Evolutionary conservation across 2,797 vertebrate genomes (phyloP), one percentile per base, ranked within the genome.

Genomic region (Philypnodon macrostomus): DNA sequence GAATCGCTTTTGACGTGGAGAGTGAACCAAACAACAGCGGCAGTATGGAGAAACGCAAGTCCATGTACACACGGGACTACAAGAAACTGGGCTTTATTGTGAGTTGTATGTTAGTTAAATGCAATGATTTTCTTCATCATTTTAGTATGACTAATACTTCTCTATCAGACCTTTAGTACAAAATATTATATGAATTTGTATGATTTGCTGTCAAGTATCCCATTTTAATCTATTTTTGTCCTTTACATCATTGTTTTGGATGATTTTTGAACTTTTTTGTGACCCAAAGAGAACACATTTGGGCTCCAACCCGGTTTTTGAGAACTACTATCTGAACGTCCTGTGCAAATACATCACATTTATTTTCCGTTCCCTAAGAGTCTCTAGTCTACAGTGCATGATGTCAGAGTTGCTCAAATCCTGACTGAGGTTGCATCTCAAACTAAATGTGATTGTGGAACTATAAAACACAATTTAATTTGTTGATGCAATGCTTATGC

Each of bases 71-170:
- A 0, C 89, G 96, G 6, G 96, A 99, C 87, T 99, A 99, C 62
- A 99, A 99, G 77, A 99, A 98, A 45, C 94, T 99, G 5, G 96
- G 96, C 54, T 99, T 99, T 74, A 97, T 97, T 16, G 96, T 99
- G 63, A 97, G 96, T 93, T 16, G 1, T 2, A 1, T 38, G n/a
- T 56, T n/a, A n/a, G n/a, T n/a, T n/a, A n/a, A n/a, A n/a, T n/a
- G n/a, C n/a, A n/a, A n/a, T n/a, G n/a, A n/a, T n/a, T n/a, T n/a
- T n/a, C n/a, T n/a, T n/a, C n/a, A n/a, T n/a, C n/a, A n/a, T n/a
- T n/a, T n/a, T n/a, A n/a, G n/a, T n/a, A n/a, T n/a, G n/a, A n/a
- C n/a, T n/a, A n/a, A n/a, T n/a, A n/a, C n/a, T n/a, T n/a, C n/a
- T n/a, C n/a, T n/a, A n/a, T n/a, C n/a, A n/a, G n/a, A n/a, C n/a